Conservation (phyloP, 2,888 invertebrate genomes). For the Drymonia ruficornis region DNA sequence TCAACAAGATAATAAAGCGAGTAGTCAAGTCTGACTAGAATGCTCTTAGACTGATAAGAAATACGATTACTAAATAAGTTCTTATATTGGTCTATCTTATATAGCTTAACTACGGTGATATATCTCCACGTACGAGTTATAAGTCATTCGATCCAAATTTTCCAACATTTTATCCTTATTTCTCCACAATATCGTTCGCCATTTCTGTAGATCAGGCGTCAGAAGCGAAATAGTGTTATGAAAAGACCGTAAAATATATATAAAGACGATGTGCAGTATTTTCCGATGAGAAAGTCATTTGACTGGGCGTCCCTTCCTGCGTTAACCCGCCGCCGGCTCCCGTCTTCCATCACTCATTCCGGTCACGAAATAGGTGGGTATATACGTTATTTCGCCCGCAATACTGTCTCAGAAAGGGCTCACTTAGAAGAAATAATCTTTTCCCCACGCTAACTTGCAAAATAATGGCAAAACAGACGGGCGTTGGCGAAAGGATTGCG, state of each 20-base stretch:
- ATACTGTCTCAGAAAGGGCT: conserved; percentile 24
- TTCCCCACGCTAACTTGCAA: conserved; percentile 22
- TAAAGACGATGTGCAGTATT: conserved; percentile 37
- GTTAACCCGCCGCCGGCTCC: conserved; percentile 35
- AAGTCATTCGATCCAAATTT: neutral
- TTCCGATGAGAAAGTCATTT: conserved; percentile 52
- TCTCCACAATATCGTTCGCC: conserved; percentile 20
- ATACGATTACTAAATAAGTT: too few relatives aligned
- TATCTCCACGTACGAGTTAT: neutral
- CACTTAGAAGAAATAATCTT: conserved; percentile 31
- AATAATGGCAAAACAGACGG: conserved; percentile 19
- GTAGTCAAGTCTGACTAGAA: neutral
- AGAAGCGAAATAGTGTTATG: conserved; percentile 36
- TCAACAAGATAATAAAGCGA: neutral
- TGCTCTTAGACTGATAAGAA: too few relatives aligned
- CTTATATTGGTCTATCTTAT: too few relatives aligned
- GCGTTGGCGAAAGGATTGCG: conserved; percentile 4
- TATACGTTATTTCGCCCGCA: conserved; percentile 34
- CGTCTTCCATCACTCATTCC: conserved; percentile 51
- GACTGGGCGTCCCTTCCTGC: conserved; percentile 34
- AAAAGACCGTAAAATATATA: conserved; percentile 37
- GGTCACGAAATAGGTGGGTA: conserved; percentile 46
- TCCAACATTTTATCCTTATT: neutral
- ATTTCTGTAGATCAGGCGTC: conserved; percentile 29
- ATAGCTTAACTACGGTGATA: too few relatives aligned